These are phyloP conservation scores for Pristionchus arcanus DNA, from an alignment of 2,888 invertebrate species.

Conservation along the genomic window DNA sequence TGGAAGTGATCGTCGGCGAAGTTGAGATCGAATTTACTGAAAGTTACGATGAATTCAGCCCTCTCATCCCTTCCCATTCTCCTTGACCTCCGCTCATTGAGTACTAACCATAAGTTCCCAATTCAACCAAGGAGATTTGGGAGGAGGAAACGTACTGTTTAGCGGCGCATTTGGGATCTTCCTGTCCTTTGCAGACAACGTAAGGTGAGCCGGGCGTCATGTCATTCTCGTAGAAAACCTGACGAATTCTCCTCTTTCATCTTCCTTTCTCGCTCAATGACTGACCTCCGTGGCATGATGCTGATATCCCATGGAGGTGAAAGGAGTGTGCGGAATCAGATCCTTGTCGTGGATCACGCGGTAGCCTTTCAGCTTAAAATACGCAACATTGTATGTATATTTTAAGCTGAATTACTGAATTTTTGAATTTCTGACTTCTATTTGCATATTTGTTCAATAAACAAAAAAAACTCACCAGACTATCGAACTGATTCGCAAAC, in stretches of 20 bases:
- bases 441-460: no score
- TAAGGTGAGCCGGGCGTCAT: constrained; percentile 14
- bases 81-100: no score
- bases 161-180: background rate
- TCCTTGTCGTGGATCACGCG: constrained; percentile 56
- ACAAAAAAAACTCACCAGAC: constrained; percentile 9
- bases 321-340: constrained; percentile 55
- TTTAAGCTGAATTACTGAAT: no score
- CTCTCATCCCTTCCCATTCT: no score
- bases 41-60: no score
- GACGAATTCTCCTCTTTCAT: background rate
- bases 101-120: no score
- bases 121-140: no score
- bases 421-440: no score
- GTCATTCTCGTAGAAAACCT: constrained; percentile 49
- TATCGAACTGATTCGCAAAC: constrained; percentile 5
- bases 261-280: background rate
- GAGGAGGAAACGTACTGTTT: background rate
- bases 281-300: constrained; percentile 50
- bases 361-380: constrained; percentile 41
- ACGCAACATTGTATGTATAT: no score
- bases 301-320: constrained; percentile 52
- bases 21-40: background rate
- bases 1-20: constrained; percentile 44
- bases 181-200: constrained; percentile 15